Base-by-base conservation (phyloP, 2,113 vertebrate genomes). In the Corydoras maculifer region DNA sequence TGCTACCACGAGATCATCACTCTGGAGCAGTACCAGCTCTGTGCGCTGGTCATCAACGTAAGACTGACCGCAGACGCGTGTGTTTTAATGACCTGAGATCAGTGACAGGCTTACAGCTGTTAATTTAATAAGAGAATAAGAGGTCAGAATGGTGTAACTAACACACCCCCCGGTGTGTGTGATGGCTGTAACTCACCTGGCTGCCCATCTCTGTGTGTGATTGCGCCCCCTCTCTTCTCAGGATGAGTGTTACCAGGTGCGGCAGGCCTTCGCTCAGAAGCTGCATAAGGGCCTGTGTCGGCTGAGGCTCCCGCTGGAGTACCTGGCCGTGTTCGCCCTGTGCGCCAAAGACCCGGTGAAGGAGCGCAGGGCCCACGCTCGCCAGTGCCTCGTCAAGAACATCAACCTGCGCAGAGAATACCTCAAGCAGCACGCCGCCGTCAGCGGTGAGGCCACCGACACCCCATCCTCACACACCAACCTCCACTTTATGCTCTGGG, bases 1-100 rank as follows among this genome's bases (percentile, higher is more conserved):
- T 99, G 97, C 84, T 99, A 99, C 78, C 96, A 99, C 9, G 94
- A 99, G 90, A 99, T 99, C 85, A 95, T 99, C 87, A 98, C 94
- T 0, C 85, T 98, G 84, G 97, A 99, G 81, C 97, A 99, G 49
- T 98, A 98, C 81, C 97, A 99, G 83, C 91, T 98, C 25, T 99
- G 96, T 68, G 92, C 95, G 0, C 88, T 99, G 25, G 96, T 96
- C 80, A 97, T 99, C 84, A 99, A 99, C 54, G 97, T 99, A 91
- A 92, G 92, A 71, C 79, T 59, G 6, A n/a, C 54, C 14, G n/a
- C 51, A 53, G 51, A 53, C 51, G 3, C 9, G 14, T 57, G 5
- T 57, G n/a, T 57, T 43, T 43, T 8, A 4, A 43, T 8, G 4
- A 43, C 35, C 35, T 43, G 35, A 43, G 4, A 4, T 43, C 35